These are phyloP conservation scores for Elysia chlorotica DNA, from an alignment of 1,140 invertebrate genomes.

Conservation along the genomic window DNA sequence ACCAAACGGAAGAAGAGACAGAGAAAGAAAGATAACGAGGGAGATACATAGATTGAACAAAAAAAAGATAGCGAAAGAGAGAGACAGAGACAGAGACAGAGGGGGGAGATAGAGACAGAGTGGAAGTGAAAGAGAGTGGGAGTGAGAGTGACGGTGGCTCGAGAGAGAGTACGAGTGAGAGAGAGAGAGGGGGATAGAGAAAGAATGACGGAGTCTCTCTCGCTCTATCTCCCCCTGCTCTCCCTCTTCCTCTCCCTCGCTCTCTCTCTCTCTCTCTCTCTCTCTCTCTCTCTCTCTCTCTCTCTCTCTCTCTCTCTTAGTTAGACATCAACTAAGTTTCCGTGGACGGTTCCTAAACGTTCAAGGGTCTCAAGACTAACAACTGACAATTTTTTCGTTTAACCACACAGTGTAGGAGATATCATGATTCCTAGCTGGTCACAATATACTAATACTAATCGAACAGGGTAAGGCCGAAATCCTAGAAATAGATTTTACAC, in stretches of 20 bases:
- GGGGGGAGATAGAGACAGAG: not conserved
- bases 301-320: not conserved
- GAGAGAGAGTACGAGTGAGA: not conserved
- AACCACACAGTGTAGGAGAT: too few relatives aligned
- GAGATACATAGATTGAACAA: not conserved
- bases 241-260: not conserved
- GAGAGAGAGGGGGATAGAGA: not conserved
- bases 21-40: not conserved
- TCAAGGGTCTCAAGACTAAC: too few relatives aligned
- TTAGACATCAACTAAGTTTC: too few relatives aligned
- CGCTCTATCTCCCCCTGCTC: not conserved
- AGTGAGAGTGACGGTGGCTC: not conserved
- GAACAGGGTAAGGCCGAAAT: too few relatives aligned
- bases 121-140: not conserved
- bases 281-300: not conserved
- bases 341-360: too few relatives aligned
- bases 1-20: not conserved
- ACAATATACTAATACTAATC: too few relatives aligned
- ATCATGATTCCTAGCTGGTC: too few relatives aligned
- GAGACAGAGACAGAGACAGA: not conserved
- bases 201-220: not conserved
- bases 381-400: too few relatives aligned
- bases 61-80: not conserved
- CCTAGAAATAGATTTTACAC: too few relatives aligned
- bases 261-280: not conserved